These are phyloP conservation scores for Diabrotica balteata DNA, from an alignment of 2,888 invertebrate species.

Conservation along the genomic window DNA sequence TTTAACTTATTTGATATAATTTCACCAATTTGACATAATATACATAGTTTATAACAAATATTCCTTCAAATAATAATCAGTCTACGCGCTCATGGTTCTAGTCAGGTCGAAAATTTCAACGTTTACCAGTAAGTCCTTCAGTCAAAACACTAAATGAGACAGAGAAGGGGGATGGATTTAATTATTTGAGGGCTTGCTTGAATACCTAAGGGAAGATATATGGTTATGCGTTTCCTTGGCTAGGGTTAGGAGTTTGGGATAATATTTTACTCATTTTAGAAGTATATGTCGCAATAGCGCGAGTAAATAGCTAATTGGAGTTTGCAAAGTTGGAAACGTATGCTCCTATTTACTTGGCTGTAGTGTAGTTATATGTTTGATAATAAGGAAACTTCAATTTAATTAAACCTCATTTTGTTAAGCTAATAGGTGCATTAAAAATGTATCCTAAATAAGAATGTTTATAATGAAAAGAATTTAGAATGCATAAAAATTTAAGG, in stretches of 20 bases:
- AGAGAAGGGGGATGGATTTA: conserved; percentile 4
- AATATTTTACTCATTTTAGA: conserved; percentile 5
- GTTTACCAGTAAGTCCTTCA: not conserved
- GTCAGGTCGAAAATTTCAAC: not conserved
- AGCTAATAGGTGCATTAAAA: too few relatives aligned
- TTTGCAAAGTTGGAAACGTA: not conserved
- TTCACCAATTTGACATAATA: too few relatives aligned
- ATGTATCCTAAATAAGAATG: too few relatives aligned
- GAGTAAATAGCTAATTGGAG: not conserved
- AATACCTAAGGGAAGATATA: conserved; percentile 13
- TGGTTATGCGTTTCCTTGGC: conserved; percentile 2
- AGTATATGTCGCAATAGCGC: not conserved
- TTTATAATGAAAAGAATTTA: too few relatives aligned
- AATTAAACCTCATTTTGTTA: too few relatives aligned
- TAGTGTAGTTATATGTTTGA: not conserved
- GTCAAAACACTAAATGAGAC: conserved; percentile 2
- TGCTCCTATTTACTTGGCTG: not conserved
- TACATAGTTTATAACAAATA: too few relatives aligned
- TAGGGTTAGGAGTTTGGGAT: conserved; percentile 5
- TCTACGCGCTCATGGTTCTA: not conserved
- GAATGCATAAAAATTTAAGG: too few relatives aligned
- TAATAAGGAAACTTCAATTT: too few relatives aligned
- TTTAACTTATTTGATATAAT: too few relatives aligned
- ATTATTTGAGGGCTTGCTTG: conserved; percentile 2
- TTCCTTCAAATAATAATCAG: too few relatives aligned